Evolutionary conservation across 2,888 invertebrate species (phyloP).

Genomic region (Lepetodrilus schrolli): DNA sequence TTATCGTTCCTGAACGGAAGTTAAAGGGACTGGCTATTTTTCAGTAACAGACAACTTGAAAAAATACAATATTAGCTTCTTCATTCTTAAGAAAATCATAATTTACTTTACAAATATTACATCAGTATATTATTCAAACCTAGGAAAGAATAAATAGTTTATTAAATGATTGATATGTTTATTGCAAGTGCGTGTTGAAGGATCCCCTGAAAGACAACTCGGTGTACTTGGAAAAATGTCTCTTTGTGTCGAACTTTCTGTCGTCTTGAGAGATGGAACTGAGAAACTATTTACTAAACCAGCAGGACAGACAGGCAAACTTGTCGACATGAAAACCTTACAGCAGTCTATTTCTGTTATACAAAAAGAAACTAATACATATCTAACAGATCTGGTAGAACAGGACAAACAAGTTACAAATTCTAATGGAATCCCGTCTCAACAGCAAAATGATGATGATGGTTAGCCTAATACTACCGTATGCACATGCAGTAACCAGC

Average conservation of each 20-base stretch:
- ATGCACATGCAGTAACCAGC: too few relatives aligned
- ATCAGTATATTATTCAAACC: too few relatives aligned
- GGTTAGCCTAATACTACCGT: too few relatives aligned
- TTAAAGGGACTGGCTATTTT: background rate
- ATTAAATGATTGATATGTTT: constrained; percentile 35
- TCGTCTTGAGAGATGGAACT: constrained; percentile 27
- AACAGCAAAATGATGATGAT: too few relatives aligned
- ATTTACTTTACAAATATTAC: too few relatives aligned
- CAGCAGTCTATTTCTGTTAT: constrained; percentile 29
- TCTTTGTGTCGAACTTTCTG: background rate
- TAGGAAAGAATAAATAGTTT: too few relatives aligned
- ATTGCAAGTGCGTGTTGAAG: background rate
- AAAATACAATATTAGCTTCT: too few relatives aligned
- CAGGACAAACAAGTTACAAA: constrained; percentile 30
- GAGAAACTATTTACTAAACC: constrained; percentile 32
- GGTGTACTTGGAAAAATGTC: too few relatives aligned
- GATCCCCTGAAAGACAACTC: too few relatives aligned
- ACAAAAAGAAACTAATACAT: constrained; percentile 35
- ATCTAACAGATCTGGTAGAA: constrained; percentile 34
- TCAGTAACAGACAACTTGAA: background rate
- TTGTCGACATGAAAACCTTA: background rate
- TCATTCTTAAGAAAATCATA: too few relatives aligned
- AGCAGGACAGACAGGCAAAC: background rate
- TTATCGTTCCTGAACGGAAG: background rate
- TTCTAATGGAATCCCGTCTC: too few relatives aligned